Conservation (phyloP, 1,140 invertebrate genomes). For the Danaus plexippus region DNA sequence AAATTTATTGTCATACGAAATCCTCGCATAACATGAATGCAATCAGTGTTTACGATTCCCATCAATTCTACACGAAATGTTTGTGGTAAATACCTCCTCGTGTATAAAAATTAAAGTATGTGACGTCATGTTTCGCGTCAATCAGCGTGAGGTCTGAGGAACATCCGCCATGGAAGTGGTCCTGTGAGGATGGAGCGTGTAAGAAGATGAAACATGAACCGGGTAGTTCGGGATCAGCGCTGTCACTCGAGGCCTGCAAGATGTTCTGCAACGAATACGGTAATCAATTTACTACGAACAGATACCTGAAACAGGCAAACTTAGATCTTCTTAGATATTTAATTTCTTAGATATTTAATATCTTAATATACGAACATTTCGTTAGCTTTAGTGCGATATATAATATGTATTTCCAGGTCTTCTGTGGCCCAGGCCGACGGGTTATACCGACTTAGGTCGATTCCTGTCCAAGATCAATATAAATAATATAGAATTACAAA, state of each 20-base stretch:
- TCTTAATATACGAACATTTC: too few species aligned
- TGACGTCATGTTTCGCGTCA: conserved; percentile 1
- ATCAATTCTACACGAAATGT: too few species aligned
- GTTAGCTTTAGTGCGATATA: too few species aligned
- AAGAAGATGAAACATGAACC: conserved; percentile 69
- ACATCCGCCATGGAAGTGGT: conserved; percentile 68
- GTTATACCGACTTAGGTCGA: conserved; percentile 73
- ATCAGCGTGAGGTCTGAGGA: conserved; percentile 36
- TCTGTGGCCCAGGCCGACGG: conserved; percentile 83
- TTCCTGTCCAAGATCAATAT: conserved; percentile 75
- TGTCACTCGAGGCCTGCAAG: conserved; percentile 75
- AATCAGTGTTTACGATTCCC: too few species aligned
- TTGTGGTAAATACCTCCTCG: too few species aligned
- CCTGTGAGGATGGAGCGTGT: conserved; percentile 71
- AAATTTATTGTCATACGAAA: too few species aligned
- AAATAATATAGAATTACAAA: conserved; percentile 69
- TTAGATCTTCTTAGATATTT: too few species aligned
- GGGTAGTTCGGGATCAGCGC: conserved; percentile 61
- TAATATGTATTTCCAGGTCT: conserved; percentile 60
- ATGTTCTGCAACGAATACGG: conserved; percentile 74
- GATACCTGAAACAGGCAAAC: too few species aligned
- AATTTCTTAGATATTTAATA: too few species aligned
- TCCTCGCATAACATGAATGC: too few species aligned
- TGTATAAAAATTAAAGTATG: too few species aligned
- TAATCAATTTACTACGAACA: conserved; percentile 14